Percentiles rank a stretch among this genome's conserved stretches.
These are phyloP conservation scores for Alexandromys fortis DNA, from an alignment of 2,113 vertebrate genomes.

Conservation along the genomic window DNA sequence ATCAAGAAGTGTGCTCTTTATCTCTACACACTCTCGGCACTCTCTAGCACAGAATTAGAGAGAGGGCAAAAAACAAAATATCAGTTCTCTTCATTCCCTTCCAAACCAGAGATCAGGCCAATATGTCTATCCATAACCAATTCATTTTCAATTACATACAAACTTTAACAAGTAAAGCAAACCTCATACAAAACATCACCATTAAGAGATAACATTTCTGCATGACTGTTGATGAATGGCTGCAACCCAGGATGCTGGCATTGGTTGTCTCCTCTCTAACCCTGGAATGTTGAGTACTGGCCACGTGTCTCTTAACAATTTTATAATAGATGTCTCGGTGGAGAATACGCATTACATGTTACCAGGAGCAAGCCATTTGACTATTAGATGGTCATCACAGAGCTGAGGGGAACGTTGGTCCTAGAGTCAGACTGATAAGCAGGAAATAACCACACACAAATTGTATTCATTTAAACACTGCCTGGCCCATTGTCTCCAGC, in stretches of 20 bases:
- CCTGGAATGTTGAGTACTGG: not conserved
- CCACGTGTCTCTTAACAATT: not conserved
- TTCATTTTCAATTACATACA: conserved; percentile 19
- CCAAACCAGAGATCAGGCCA: not conserved
- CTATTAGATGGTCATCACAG: not conserved
- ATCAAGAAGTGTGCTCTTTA: not conserved
- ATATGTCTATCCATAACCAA: not conserved
- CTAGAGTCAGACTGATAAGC: not conserved
- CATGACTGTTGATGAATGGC: not conserved
- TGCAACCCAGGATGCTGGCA: not conserved
- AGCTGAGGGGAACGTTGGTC: not conserved
- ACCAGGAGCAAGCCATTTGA: conserved; percentile 29
- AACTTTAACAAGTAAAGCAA: not conserved
- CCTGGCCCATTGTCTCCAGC: too few species aligned
- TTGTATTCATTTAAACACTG: too few species aligned
- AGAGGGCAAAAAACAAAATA: not conserved
- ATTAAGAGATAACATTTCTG: not conserved
- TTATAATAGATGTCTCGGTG: not conserved
- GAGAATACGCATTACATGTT: not conserved
- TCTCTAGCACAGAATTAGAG: not conserved
- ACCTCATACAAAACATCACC: not conserved
- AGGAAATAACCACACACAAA: not conserved
- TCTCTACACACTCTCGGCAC: not conserved
- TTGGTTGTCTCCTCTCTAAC: not conserved
- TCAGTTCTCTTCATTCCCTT: not conserved